Conservation (phyloP, 2,888 invertebrate species). For the Lepidochitona cinerea region DNA sequence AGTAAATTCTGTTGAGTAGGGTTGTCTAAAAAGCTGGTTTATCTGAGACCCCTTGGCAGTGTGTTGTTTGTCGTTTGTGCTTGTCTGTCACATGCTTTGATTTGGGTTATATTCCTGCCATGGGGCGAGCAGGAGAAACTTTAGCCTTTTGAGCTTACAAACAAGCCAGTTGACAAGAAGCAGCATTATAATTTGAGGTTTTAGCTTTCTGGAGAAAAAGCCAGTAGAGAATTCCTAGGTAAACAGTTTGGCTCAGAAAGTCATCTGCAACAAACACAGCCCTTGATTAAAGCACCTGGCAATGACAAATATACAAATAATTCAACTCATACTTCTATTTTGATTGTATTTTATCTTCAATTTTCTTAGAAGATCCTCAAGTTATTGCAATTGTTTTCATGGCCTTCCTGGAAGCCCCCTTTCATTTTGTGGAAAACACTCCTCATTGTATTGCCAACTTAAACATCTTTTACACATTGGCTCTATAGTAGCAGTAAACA, state of each 20-base stretch:
- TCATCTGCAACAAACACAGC: neutral
- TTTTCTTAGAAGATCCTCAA: too few relatives aligned
- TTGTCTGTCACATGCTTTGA: neutral
- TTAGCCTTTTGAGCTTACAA: slow-evolving; percentile 4
- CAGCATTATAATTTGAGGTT: slow-evolving; percentile 2
- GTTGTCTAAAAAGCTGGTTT: neutral
- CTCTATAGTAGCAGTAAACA: too few relatives aligned
- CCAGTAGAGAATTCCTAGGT: neutral
- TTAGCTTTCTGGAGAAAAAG: neutral
- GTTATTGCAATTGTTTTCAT: too few relatives aligned
- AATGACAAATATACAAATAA: neutral
- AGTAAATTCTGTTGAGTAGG: neutral
- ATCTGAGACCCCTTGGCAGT: neutral
- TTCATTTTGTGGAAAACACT: too few relatives aligned
- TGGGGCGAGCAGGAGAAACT: neutral
- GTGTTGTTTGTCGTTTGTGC: neutral
- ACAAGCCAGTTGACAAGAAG: neutral
- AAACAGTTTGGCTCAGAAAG: neutral
- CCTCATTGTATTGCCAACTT: too few relatives aligned
- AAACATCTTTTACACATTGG: too few relatives aligned
- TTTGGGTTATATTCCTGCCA: neutral
- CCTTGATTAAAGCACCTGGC: neutral
- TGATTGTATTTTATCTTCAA: neutral
- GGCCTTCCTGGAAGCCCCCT: too few relatives aligned
- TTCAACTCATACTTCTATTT: neutral